Base-by-base conservation (phyloP, 2,113 vertebrate species). In the Cololabis saira region DNA sequence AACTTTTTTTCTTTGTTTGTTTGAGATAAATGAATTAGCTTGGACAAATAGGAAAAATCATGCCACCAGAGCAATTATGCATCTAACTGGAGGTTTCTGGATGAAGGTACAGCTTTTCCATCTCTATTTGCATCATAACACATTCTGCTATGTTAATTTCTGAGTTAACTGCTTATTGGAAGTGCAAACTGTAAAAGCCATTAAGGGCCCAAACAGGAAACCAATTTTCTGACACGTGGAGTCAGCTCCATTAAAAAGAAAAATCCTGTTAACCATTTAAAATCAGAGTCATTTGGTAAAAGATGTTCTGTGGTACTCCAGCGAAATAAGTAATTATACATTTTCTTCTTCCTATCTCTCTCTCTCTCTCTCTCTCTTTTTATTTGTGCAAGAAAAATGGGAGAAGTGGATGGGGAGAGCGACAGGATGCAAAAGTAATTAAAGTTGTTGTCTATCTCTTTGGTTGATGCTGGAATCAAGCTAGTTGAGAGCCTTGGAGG, bases 281-380 rank as follows among this genome's bases (percentile, higher is more conserved):
- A 93, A 93, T 94, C 93, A 94, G 92, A 92, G 90, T 93, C 91
- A 92, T 93, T 94, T 93, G 91, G 92, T 82, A 88, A 91, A 91
- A 92, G 89, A 92, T 91, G 92, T 92, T 93, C 89, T 91, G 89
- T 87, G 43, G 90, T 88, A 91, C 90, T 92, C 91, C 79, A 89
- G 89, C 90, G 92, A 94, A 93, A 94, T 93, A 93, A 92, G 93
- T 93, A 94, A 94, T 94, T 93, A 93, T 92, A 82, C 84, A 76
- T 27, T 70, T 68, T 80, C 82, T 86, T 90, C 88, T 77, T 85
- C 82, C 86, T 77, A 84, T 84, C 81, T 53, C 49, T 89, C 83
- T 86, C 83, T 72, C 86, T 77, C 83, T 84, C 81, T 53, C 49
- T 89, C 83, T 86, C 83, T 72, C n/a, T 85, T 87, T 90, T 92